phyloP scores from a whole-genome alignment of 2,797 vertebrate genomes.

The Neomorphus geoffroyi region DNA sequence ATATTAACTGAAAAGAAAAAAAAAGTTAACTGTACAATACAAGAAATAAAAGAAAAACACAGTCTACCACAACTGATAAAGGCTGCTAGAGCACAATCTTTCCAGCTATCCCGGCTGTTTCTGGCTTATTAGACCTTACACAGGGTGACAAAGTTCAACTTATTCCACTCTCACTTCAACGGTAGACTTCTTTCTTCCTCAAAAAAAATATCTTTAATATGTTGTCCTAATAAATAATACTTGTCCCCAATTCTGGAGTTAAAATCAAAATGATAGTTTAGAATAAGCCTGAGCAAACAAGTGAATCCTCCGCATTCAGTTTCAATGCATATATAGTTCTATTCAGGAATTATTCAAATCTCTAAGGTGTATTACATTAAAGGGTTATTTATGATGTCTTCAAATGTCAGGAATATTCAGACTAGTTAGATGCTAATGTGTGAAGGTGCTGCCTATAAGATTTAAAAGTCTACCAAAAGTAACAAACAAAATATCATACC shows the following conservation, averaged over 20 bases:
- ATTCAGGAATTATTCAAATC: neutral
- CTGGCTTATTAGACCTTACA: neutral
- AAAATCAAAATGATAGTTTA: neutral
- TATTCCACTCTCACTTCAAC: neutral
- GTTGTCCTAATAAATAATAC: neutral
- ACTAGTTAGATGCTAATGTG: neutral
- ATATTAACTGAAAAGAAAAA: neutral
- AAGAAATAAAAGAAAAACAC: neutral
- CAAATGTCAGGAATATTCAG: neutral
- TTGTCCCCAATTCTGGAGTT: neutral
- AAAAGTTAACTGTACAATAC: neutral
- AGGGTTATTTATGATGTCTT: neutral
- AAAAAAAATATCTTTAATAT: neutral
- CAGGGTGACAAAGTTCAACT: neutral
- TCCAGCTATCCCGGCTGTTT: neutral
- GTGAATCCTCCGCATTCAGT: neutral
- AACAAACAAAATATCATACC: neutral
- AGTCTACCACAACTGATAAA: neutral
- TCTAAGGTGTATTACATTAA: neutral
- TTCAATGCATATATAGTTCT: neutral
- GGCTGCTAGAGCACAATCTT: neutral
- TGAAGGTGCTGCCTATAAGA: neutral
- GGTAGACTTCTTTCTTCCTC: neutral
- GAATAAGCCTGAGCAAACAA: neutral
- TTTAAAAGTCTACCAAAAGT: neutral